Conservation (phyloP, 64 coral and sea anemone genomes). For the Montipora capricornis region DNA sequence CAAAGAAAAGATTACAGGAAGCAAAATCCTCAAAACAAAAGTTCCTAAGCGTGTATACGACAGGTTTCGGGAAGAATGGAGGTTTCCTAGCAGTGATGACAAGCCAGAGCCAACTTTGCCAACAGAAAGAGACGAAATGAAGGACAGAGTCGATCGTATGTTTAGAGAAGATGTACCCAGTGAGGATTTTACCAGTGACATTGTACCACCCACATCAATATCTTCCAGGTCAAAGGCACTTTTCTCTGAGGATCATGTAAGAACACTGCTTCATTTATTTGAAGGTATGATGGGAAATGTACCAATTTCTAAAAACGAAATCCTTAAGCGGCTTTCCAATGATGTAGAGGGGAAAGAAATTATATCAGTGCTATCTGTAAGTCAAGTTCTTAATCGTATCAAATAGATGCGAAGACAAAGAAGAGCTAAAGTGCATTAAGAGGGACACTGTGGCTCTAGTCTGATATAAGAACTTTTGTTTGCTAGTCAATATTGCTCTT, state of each 20-base stretch:
- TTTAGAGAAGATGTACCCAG: not conserved
- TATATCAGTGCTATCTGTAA: too few relatives aligned
- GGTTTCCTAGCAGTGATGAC: not conserved
- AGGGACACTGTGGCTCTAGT: too few relatives aligned
- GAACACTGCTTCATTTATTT: not conserved
- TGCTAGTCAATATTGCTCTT: too few relatives aligned
- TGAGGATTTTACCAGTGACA: not conserved
- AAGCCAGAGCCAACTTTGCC: not conserved
- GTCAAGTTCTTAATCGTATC: too few relatives aligned
- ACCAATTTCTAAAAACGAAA: not conserved
- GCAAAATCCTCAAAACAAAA: conserved; percentile 7
- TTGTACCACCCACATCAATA: not conserved
- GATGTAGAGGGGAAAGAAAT: not conserved
- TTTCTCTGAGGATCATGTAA: not conserved
- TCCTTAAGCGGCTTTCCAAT: not conserved
- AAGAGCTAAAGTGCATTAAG: too few relatives aligned
- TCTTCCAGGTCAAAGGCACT: not conserved
- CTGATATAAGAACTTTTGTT: too few relatives aligned
- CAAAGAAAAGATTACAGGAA: not conserved
- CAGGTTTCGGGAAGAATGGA: not conserved
- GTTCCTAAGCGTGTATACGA: conserved; percentile 14
- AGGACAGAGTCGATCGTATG: not conserved
- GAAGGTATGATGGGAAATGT: not conserved
- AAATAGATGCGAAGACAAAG: too few relatives aligned
- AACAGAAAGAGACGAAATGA: not conserved